Evolutionary conservation across 2,797 vertebrate species (phyloP).

Genomic region (Nyctalus aviator): DNA sequence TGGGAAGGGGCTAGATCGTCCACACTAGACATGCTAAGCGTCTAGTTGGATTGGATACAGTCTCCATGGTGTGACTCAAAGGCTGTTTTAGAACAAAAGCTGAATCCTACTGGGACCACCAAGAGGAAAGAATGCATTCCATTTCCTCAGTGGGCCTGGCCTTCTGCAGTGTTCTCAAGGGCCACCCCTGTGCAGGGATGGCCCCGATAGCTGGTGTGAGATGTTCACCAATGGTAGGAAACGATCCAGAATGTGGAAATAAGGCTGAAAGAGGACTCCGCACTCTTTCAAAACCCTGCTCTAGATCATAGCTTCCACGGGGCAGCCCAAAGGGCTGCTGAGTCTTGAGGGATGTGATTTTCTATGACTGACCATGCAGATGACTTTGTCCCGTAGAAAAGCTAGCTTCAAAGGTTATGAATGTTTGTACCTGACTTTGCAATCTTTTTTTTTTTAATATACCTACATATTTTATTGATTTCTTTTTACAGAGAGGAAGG

Average conservation of each 20-base stretch:
- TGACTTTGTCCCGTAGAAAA: conserved; percentile 25
- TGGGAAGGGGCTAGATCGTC: neutral
- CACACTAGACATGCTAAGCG: neutral
- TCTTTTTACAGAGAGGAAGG: no score
- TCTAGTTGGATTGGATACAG: neutral
- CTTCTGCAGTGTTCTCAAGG: conserved; percentile 1
- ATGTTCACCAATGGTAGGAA: neutral
- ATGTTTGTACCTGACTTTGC: neutral
- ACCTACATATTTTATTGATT: no score
- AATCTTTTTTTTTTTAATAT: neutral
- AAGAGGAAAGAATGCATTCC: conserved; percentile 28
- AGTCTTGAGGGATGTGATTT: neutral
- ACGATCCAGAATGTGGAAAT: neutral
- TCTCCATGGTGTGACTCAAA: neutral
- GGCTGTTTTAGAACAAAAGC: neutral
- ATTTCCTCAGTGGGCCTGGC: neutral
- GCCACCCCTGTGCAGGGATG: neutral
- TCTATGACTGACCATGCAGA: neutral
- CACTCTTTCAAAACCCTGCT: neutral
- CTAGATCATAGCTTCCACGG: neutral
- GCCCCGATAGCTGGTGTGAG: neutral
- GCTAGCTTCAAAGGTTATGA: neutral
- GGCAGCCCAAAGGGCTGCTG: neutral
- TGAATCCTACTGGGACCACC: neutral
- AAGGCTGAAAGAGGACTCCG: neutral